phyloP scores from a whole-genome alignment of 2,113 vertebrate genomes.

The Charina bottae region DNA sequence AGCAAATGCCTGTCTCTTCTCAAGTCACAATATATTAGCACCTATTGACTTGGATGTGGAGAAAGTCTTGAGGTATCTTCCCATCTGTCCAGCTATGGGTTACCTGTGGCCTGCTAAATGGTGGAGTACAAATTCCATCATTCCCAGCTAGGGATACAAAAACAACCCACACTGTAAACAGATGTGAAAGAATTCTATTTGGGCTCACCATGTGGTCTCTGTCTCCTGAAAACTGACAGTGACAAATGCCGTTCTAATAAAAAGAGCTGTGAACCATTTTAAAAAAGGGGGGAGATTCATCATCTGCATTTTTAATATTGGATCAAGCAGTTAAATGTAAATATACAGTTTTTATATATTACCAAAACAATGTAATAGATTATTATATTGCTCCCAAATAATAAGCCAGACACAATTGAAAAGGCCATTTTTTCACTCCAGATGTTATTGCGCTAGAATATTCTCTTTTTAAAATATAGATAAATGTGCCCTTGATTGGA shows the following conservation, averaged over 20 bases:
- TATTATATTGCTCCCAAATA: not conserved
- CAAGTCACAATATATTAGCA: not conserved
- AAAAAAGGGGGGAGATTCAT: not conserved
- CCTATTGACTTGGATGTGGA: not conserved
- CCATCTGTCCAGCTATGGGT: not conserved
- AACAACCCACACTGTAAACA: not conserved
- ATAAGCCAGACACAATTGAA: not conserved
- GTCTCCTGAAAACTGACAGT: not conserved
- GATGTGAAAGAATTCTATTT: too few species aligned
- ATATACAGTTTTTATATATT: not conserved
- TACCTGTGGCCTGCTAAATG: not conserved
- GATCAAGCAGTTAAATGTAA: not conserved
- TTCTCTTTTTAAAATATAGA: not conserved
- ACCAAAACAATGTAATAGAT: constrained; percentile 6
- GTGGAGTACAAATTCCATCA: not conserved
- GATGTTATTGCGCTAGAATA: not conserved
- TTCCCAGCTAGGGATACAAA: not conserved
- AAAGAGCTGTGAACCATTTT: not conserved
- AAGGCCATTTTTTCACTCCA: not conserved
- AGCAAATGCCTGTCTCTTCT: not conserved
- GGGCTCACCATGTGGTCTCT: not conserved
- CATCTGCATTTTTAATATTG: constrained; percentile 6
- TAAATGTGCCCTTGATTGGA: not conserved
- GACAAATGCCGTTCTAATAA: not conserved
- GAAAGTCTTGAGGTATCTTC: not conserved